phyloP scores from a whole-genome alignment of 2,888 invertebrate species.

The Tineola bisselliella region DNA sequence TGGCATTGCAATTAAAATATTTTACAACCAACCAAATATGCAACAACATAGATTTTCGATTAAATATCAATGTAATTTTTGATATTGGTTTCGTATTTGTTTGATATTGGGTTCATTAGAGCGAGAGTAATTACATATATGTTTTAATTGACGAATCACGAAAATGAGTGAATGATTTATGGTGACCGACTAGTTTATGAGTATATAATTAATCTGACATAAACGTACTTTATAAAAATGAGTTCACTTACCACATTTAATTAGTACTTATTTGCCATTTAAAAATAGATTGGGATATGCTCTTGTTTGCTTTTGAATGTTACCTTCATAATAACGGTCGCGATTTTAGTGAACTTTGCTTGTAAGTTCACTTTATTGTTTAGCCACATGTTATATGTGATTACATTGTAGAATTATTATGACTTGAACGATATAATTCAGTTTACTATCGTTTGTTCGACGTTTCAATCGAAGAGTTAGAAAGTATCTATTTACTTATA shows the following conservation, averaged over 20 bases:
- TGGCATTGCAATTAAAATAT: background rate
- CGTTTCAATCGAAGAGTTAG: background rate
- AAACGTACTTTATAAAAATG: constrained; percentile 6
- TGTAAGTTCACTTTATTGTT: too few relatives aligned
- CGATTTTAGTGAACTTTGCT: too few relatives aligned
- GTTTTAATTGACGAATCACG: constrained; percentile 50
- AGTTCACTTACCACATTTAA: background rate
- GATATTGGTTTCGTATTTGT: background rate
- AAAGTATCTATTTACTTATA: background rate
- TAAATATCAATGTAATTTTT: background rate
- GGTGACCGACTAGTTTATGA: constrained; percentile 16
- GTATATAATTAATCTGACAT: constrained; percentile 14
- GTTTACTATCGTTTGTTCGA: background rate
- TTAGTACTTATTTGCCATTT: too few relatives aligned
- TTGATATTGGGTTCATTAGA: background rate
- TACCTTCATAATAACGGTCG: too few relatives aligned
- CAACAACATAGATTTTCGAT: background rate
- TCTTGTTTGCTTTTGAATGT: too few relatives aligned
- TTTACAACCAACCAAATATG: background rate
- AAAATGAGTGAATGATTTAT: constrained; percentile 32
- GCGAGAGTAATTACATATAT: constrained; percentile 36
- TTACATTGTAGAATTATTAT: background rate
- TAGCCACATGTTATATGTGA: too few relatives aligned
- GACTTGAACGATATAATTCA: background rate
- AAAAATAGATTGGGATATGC: too few relatives aligned